These are phyloP conservation scores for Chiroxiphia lanceolata DNA, from an alignment of 2,797 vertebrate genomes.

Conservation along the genomic window DNA sequence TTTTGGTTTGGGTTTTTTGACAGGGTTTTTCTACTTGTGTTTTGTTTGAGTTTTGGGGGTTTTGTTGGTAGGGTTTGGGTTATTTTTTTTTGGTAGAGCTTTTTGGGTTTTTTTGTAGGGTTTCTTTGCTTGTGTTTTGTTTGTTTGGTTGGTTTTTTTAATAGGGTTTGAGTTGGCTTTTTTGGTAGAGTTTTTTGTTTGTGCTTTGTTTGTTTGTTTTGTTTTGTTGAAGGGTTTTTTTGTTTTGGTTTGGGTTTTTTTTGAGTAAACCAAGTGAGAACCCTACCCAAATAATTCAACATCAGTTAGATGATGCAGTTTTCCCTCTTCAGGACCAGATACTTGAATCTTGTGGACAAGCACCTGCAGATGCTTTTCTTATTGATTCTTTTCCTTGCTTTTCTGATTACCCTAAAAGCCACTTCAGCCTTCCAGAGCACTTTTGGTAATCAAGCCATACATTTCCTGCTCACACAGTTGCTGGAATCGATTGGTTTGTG, in stretches of 20 bases:
- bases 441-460: neutral
- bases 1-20: neutral
- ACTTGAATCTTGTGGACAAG: neutral
- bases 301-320: rapidly evolving
- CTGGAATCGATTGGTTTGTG: neutral
- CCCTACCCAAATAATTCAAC: rapidly evolving
- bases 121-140: neutral
- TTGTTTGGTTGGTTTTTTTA: too few relatives aligned
- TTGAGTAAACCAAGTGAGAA: neutral
- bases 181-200: neutral
- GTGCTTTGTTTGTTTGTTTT: too few relatives aligned
- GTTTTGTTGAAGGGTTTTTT: too few relatives aligned
- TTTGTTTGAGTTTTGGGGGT: too few relatives aligned
- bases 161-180: neutral
- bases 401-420: neutral
- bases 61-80: too few relatives aligned
- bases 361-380: neutral
- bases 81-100: neutral
- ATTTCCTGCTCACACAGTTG: neutral
- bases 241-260: neutral
- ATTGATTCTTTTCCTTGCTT: neutral
- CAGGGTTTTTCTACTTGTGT: neutral
- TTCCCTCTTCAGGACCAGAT: neutral
- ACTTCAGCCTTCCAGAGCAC: neutral
- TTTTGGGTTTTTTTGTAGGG: neutral